A percentile compares a stretch with the other conserved stretches of the same genome.
These are phyloP conservation scores for Ochotona princeps DNA, from an alignment of 2,113 vertebrate genomes.

Conservation along the genomic window DNA sequence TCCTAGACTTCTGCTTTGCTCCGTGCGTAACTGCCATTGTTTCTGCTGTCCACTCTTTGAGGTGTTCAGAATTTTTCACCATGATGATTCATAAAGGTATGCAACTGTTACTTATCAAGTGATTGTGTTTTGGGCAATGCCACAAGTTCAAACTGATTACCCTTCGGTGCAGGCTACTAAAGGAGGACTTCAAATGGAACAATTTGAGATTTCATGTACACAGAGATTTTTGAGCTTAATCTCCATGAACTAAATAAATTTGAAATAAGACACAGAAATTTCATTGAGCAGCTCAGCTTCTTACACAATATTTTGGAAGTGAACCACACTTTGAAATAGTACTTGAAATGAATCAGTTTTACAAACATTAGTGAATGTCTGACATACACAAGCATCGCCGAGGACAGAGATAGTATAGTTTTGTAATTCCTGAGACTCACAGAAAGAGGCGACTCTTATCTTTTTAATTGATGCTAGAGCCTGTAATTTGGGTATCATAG, in stretches of 20 bases:
- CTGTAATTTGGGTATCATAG: not conserved
- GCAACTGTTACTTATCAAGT: constrained; percentile 17
- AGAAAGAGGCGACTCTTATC: too few relatives aligned
- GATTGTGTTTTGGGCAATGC: not conserved
- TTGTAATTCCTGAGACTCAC: not conserved
- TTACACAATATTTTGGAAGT: not conserved
- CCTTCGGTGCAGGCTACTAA: not conserved
- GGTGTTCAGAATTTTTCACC: not conserved
- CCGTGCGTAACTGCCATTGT: not conserved
- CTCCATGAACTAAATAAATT: not conserved
- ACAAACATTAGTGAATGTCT: not conserved
- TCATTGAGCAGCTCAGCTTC: not conserved
- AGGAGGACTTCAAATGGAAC: not conserved
- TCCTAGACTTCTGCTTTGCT: not conserved
- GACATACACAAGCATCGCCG: not conserved
- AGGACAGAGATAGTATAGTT: not conserved
- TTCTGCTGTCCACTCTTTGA: not conserved
- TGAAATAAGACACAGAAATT: not conserved
- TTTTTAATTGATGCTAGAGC: not conserved
- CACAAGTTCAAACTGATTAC: not conserved
- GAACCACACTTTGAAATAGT: not conserved
- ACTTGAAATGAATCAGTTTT: not conserved
- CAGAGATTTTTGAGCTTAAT: not conserved
- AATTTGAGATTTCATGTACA: not conserved
- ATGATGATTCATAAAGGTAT: not conserved